These are phyloP conservation scores for Ophiodon elongatus DNA, from an alignment of 2,113 vertebrate species.

Conservation along the genomic window DNA sequence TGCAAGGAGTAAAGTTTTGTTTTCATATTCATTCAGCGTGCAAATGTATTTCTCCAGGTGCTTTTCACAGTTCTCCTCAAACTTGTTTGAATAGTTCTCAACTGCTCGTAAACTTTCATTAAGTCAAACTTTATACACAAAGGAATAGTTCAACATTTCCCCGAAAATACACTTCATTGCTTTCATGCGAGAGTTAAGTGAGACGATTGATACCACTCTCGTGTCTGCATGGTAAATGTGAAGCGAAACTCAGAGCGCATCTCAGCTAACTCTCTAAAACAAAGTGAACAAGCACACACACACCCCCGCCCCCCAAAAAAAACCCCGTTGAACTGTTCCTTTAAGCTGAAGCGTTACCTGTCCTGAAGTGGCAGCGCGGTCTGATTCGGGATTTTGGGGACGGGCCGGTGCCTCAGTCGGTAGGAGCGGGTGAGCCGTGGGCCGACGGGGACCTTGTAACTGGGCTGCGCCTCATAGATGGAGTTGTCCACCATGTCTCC, in stretches of 20 bases:
- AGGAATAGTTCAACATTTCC: slow-evolving; percentile 13
- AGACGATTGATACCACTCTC: not conserved
- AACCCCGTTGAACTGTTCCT: not conserved
- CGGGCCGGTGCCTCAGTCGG: slow-evolving; percentile 90
- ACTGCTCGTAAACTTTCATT: slow-evolving; percentile 14
- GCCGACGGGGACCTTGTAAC: slow-evolving; percentile 42
- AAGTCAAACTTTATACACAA: slow-evolving; percentile 32
- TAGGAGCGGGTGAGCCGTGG: slow-evolving; percentile 84
- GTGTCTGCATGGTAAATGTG: not conserved
- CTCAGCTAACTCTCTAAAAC: too few species aligned
- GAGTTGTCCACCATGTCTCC: slow-evolving; percentile 92
- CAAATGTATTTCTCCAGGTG: slow-evolving; percentile 9
- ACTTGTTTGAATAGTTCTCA: slow-evolving; percentile 24
- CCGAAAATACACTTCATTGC: not conserved
- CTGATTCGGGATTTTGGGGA: slow-evolving; percentile 88
- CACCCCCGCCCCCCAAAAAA: too few species aligned
- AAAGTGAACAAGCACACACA: too few species aligned
- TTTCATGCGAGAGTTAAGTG: not conserved
- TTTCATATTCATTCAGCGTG: slow-evolving; percentile 7
- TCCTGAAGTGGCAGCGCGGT: slow-evolving; percentile 24
- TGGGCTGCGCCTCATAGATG: slow-evolving; percentile 82
- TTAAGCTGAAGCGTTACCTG: slow-evolving; percentile 66
- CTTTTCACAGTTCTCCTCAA: not conserved
- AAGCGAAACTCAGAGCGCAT: not conserved
- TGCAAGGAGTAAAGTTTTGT: not conserved